Base-by-base conservation (phyloP, 2,888 invertebrate species). In the Blastobasis lacticolella region DNA sequence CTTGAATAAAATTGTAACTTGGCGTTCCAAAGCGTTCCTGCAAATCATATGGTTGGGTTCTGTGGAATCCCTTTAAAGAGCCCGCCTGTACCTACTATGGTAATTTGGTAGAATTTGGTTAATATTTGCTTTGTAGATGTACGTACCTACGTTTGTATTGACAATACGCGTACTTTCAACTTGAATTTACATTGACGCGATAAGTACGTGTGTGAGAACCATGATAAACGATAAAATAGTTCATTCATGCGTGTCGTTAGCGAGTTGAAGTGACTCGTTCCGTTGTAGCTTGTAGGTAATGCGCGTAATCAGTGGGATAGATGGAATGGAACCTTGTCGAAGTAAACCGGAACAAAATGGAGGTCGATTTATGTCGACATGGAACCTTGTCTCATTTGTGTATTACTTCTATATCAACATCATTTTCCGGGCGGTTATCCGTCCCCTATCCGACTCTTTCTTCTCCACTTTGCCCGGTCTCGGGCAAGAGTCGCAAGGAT, bases 31-130 rank as follows among this genome's bases (percentile, higher is more conserved):
- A 55, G 63, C 62, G 61, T 61, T 60, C 58, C 57, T 57, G 55
- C 60, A 63, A 66, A 66, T 66, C 66, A 64, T 66, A 66, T 62
- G 66, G 64, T 62, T 51, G 62, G 57, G 51, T 45, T 55, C 23
- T 23, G 54, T 48, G 49, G 59, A 62, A 62, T 63, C 63, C 60
- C 56, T 56, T 63, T 62, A 57, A 38, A 48, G 44, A 44, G 42
- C 53, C 58, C 58, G 57, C 57, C 54, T n/a, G 42, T 42, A 42
- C 9, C 6, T n/a, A 42, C 42, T 10, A 6, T 42, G 6, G 9
- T 9, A 7, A 5, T 37, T 41, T 8, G 6, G 40, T 41, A 41
- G 48, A 41, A 41, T 48, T 48, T 42, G 42, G 48, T 41, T 41
- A 48, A 48, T 48, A 48, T 48, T 48, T 6, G 48, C 41, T 48